A percentile compares a stretch with the other conserved stretches of the same genome.
phyloP scores from a whole-genome alignment of 2,888 invertebrate species.

The Callimorpha dominula region DNA sequence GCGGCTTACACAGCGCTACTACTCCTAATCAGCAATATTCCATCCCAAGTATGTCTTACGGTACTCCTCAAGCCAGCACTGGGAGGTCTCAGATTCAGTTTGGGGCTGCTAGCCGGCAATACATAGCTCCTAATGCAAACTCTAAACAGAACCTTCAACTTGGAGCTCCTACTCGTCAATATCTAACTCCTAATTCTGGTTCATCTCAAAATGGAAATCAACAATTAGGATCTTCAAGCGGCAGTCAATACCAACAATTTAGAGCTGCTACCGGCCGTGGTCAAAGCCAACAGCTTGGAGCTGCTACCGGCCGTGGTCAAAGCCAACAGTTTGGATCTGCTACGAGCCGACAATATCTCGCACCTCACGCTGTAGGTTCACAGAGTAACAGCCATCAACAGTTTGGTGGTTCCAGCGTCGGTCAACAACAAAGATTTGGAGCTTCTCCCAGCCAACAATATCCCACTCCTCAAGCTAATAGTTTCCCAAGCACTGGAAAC shows the following conservation, averaged over 20 bases:
- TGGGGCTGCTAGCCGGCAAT: constrained; percentile 71
- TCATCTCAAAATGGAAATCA: constrained; percentile 55
- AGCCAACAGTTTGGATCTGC: not conserved
- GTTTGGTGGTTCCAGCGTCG: not conserved
- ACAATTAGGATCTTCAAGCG: not conserved
- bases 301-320: not conserved
- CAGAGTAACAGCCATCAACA: constrained; percentile 7
- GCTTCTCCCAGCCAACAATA: constrained; percentile 11
- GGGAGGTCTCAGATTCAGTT: constrained; percentile 35
- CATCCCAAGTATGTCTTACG: constrained; percentile 55
- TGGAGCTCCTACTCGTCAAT: constrained; percentile 17
- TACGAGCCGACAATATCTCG: constrained; percentile 15
- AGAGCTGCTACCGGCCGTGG: constrained; percentile 10
- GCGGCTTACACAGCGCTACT: constrained; percentile 29
- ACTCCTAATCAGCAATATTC: constrained; percentile 45
- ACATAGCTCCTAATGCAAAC: constrained; percentile 68
- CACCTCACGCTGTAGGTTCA: not conserved
- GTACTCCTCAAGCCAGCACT: constrained; percentile 34
- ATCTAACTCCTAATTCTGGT: constrained; percentile 16
- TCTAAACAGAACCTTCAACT: constrained; percentile 51
- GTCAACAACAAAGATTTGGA: not conserved
- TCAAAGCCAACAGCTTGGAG: not conserved
- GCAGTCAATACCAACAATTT: constrained; percentile 6
- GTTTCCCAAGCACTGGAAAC: not conserved
- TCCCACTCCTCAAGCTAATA: constrained; percentile 1